These are phyloP conservation scores for Archaeoteleia sp. DNA, from an alignment of 2,888 invertebrate species.

Conservation along the genomic window DNA sequence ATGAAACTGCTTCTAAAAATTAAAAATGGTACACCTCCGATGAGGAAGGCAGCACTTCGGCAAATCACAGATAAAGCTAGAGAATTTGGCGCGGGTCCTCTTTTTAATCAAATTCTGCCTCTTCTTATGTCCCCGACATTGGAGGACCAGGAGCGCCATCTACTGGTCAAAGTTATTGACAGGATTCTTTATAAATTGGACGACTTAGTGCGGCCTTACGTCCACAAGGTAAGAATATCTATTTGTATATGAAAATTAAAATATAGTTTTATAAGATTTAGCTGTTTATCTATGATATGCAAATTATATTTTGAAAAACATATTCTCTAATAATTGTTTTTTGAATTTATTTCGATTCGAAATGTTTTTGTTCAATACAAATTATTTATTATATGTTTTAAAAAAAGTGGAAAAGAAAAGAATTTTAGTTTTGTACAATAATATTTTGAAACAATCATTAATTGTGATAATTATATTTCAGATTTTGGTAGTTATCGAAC, in stretches of 20 bases:
- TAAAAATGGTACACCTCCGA: conserved; percentile 99
- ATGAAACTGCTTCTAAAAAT: conserved; percentile 99
- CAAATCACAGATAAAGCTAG: conserved; percentile 99
- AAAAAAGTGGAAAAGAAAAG: too few relatives aligned
- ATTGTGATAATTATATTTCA: conserved; percentile 71
- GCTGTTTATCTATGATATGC: too few relatives aligned
- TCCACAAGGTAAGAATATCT: conserved; percentile 99
- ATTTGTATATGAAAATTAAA: too few relatives aligned
- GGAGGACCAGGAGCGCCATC: conserved; percentile 99
- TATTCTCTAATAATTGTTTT: too few relatives aligned
- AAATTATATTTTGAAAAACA: too few relatives aligned
- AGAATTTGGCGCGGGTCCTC: conserved; percentile 97
- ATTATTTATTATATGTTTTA: too few relatives aligned
- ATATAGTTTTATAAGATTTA: too few relatives aligned
- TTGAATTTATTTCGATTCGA: conserved; percentile 5
- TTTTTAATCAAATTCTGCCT: conserved; percentile 99
- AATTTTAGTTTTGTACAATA: too few relatives aligned
- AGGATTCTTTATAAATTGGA: conserved; percentile 98
- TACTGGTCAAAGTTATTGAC: conserved; percentile 99
- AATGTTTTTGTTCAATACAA: too few relatives aligned
- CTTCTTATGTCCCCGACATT: conserved; percentile 99
- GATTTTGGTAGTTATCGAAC: conserved; percentile 99
- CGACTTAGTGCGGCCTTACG: conserved; percentile 98
- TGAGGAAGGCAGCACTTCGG: conserved; percentile 97
- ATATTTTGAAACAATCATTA: too few relatives aligned